These are phyloP conservation scores for Myzus persicae DNA, from an alignment of 1,140 invertebrate species.

Conservation along the genomic window DNA sequence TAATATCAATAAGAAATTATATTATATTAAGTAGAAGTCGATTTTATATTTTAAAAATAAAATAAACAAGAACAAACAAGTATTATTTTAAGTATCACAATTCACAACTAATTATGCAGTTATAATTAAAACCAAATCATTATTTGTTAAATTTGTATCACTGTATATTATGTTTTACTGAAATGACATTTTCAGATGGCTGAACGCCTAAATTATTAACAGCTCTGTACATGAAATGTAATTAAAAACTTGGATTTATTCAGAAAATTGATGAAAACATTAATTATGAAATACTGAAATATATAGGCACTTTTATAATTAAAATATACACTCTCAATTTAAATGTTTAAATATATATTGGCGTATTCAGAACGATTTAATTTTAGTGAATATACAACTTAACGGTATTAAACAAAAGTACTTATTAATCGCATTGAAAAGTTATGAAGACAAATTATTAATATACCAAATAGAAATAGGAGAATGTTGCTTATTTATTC, in stretches of 20 bases:
- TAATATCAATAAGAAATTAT: too few species aligned
- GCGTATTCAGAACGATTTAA: background rate
- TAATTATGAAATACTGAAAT: background rate
- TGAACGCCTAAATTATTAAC: background rate
- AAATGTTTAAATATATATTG: background rate
- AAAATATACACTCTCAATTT: background rate
- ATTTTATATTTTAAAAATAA: too few species aligned
- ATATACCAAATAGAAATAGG: background rate
- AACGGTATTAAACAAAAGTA: background rate
- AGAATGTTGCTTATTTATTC: background rate
- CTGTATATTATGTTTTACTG: too few species aligned
- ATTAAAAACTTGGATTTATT: background rate
- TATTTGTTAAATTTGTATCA: too few species aligned
- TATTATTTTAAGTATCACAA: background rate
- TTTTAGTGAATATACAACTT: background rate
- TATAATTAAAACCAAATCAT: background rate
- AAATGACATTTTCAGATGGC: background rate
- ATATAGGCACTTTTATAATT: background rate
- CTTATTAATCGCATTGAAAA: background rate
- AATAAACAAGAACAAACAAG: background rate
- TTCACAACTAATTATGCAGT: background rate
- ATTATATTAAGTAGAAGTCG: too few species aligned
- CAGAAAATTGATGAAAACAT: background rate
- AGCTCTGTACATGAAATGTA: background rate
- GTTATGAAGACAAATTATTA: background rate